Percentiles rank a stretch among this genome's conserved stretches.
Conservation (phyloP, 2,888 invertebrate species). For the Ophion ellenae region DNA sequence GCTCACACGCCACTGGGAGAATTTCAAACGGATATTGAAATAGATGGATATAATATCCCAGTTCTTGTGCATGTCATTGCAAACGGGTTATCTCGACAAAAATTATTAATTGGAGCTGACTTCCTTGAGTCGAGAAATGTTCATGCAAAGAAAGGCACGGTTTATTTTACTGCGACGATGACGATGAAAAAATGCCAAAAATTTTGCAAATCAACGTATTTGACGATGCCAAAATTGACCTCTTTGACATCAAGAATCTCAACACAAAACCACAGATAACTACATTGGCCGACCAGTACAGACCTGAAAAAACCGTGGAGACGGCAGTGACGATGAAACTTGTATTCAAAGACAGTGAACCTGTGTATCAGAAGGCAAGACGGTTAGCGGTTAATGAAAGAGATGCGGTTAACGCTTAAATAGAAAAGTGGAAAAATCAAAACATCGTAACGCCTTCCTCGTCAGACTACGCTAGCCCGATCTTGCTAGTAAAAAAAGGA, state of each 20-base stretch:
- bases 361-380: neutral
- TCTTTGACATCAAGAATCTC: neutral
- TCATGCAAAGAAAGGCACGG: neutral
- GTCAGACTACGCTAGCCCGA: conserved; percentile 77
- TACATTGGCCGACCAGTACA: neutral
- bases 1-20: conserved; percentile 31
- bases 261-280: neutral
- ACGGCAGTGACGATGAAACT: neutral
- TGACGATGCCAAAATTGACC: neutral
- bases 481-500: conserved; percentile 75
- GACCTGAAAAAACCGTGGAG: neutral
- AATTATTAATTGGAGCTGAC: conserved; percentile 36
- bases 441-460: conserved; percentile 33
- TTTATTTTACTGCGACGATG: neutral
- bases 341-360: conserved; percentile 40
- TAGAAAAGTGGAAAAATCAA: neutral
- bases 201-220: neutral
- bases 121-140: conserved; percentile 17
- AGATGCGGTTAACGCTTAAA: neutral
- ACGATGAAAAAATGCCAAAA: neutral
- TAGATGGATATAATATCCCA: conserved; percentile 23
- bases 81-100: conserved; percentile 17
- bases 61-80: conserved; percentile 9
- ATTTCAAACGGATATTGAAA: conserved; percentile 20
- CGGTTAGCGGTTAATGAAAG: neutral